Evolutionary conservation across 2,888 invertebrate species (phyloP).

Genomic region (Chloromyia formosa): DNA sequence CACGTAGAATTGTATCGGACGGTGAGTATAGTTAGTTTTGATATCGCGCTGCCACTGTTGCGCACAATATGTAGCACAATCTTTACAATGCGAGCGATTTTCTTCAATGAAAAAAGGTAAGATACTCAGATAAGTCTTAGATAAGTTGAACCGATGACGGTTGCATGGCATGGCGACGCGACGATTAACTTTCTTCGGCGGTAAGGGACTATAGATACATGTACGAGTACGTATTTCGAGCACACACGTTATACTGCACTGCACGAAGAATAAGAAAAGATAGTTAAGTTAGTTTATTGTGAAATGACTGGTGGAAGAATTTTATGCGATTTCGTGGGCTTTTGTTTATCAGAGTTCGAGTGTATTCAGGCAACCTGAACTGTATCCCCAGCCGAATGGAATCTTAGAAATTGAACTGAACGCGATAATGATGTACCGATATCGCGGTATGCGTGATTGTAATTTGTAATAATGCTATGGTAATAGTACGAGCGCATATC

Average conservation of each 20-base stretch:
- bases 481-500: neutral
- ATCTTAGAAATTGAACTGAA: neutral
- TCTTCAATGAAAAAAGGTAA: slow-evolving; percentile 37
- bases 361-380: neutral
- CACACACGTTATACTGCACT: too few species aligned
- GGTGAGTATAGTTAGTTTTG: slow-evolving; percentile 6
- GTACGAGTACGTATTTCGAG: too few species aligned
- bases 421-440: neutral
- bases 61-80: too few species aligned
- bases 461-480: slow-evolving; percentile 26
- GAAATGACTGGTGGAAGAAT: neutral
- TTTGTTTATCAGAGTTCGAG: slow-evolving; percentile 22
- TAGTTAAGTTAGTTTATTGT: neutral
- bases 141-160: too few species aligned
- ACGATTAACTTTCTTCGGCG: slow-evolving; percentile 41
- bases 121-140: slow-evolving; percentile 32
- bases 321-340: slow-evolving; percentile 28
- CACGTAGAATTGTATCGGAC: slow-evolving; percentile 31
- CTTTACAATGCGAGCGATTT: neutral
- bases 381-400: slow-evolving; percentile 1
- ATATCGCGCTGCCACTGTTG: slow-evolving; percentile 23
- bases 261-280: too few species aligned
- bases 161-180: neutral
- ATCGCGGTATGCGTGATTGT: slow-evolving; percentile 17
- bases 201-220: slow-evolving; percentile 24